Evolutionary conservation across 2,113 vertebrate species (phyloP), one percentile per base, ranked within the genome.

Genomic region (Cyanocitta stelleri): DNA sequence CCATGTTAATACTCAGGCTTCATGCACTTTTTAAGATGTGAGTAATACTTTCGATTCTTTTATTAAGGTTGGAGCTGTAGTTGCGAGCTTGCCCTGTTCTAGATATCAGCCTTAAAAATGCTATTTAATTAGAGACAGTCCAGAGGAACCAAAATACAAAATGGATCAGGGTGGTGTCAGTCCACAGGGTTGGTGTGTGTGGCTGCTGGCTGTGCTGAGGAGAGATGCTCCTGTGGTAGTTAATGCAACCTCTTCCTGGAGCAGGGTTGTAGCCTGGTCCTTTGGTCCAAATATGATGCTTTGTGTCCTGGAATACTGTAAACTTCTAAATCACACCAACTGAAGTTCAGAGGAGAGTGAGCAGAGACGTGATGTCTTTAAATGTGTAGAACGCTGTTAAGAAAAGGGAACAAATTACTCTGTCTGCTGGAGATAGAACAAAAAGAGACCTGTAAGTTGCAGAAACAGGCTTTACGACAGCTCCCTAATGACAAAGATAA

Each of bases 131-230:
- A 13, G 51, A 44, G 20, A 27, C 26, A 29, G 32, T 33, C 14
- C 10, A 15, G 43, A 54, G 32, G 69, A 73, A 16, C 16, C n/a
- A 18, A 56, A 49, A 4, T 3, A 1, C 1, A 26, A 51, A 52
- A 3, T 5, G 2, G 18, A 7, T 59, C 0, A 8, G 27, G 24
- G 35, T 3, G 23, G 17, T 27, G 30, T 46, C 18, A 3, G 48
- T 15, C 21, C 6, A 1, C 5, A 1, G 0, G 3, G 17, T 2
- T 2, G 8, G 32, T 19, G 15, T 10, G 23, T 23, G 32, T 12
- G 44, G 61, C 29, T 67, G 33, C 11, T 41, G 66, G 48, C 26
- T 27, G 8, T 58, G 37, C 20, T 27, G 19, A 0, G 4, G 44
- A 9, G 16, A 58, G 43, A 35, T 20, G 17, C 7, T 52, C 2